Conservation (phyloP, 2,888 invertebrate species). For the Drosophila meridionalis region DNA sequence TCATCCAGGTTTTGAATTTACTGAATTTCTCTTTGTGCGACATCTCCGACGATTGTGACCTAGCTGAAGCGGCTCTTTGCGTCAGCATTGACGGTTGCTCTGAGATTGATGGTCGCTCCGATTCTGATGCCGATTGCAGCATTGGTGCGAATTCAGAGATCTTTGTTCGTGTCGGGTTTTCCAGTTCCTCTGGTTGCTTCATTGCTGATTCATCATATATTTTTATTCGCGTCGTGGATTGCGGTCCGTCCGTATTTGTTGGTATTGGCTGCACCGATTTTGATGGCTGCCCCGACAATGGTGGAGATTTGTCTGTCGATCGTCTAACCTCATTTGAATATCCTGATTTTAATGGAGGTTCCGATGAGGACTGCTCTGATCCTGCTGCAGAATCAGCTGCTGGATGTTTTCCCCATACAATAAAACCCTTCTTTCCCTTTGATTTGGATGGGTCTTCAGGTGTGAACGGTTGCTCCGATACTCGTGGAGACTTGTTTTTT, state of each 20-base stretch:
- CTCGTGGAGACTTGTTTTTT: background rate
- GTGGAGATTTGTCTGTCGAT: background rate
- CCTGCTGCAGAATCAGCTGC: background rate
- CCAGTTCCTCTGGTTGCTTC: background rate
- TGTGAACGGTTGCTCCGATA: background rate
- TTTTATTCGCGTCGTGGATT: too few relatives aligned
- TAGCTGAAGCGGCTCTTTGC: background rate
- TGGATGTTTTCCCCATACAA: background rate
- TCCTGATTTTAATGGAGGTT: background rate
- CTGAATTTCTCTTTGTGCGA: background rate
- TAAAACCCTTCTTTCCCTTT: background rate
- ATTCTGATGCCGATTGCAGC: background rate
- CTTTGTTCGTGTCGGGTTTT: rapidly evolving
- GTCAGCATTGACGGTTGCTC: background rate
- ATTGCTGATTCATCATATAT: too few relatives aligned
- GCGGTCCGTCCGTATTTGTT: too few relatives aligned
- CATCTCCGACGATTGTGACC: background rate
- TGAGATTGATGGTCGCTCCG: background rate
- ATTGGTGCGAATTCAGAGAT: background rate
- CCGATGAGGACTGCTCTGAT: background rate
- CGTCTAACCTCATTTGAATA: background rate
- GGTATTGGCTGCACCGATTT: background rate
- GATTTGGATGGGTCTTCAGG: background rate
- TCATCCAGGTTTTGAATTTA: conserved; percentile 46
- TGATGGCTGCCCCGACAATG: background rate